phyloP scores from a whole-genome alignment of 2,888 invertebrate genomes.

The Glomeris marginata region DNA sequence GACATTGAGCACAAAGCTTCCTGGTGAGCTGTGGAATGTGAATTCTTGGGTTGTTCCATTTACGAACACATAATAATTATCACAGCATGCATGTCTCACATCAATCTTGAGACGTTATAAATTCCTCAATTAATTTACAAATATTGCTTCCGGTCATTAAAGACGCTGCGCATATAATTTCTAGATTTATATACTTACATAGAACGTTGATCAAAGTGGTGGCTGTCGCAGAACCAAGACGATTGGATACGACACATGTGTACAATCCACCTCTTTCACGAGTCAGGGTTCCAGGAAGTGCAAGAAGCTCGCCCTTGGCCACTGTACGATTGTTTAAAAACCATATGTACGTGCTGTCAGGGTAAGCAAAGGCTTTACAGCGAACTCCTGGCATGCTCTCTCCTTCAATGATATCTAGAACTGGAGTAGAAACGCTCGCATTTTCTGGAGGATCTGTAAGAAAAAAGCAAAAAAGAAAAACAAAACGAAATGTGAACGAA shows the following conservation, averaged over 20 bases:
- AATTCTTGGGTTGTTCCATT: too few species aligned
- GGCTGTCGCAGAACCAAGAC: conserved; percentile 56
- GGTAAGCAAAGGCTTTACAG: conserved; percentile 23
- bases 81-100: too few species aligned
- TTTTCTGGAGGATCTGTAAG: conserved; percentile 65
- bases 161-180: background rate
- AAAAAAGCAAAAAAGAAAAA: conserved; percentile 1
- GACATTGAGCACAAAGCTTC: too few species aligned
- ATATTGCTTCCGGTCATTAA: too few species aligned
- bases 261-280: conserved; percentile 60
- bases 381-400: conserved; percentile 18
- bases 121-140: too few species aligned
- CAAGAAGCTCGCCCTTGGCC: conserved; percentile 37
- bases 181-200: conserved; percentile 46
- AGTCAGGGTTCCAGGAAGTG: conserved; percentile 48
- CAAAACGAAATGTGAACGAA: background rate
- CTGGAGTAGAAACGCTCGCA: conserved; percentile 47
- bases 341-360: conserved; percentile 56
- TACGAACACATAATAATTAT: too few species aligned
- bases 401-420: conserved; percentile 28
- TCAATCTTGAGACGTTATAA: too few species aligned
- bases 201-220: conserved; percentile 60
- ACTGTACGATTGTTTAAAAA: conserved; percentile 41
- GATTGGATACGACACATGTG: conserved; percentile 47
- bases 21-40: too few species aligned